Percentiles rank a stretch among this genome's conserved stretches.
Conservation (phyloP, 1,140 invertebrate genomes). For the Probaryconus sp. region DNA sequence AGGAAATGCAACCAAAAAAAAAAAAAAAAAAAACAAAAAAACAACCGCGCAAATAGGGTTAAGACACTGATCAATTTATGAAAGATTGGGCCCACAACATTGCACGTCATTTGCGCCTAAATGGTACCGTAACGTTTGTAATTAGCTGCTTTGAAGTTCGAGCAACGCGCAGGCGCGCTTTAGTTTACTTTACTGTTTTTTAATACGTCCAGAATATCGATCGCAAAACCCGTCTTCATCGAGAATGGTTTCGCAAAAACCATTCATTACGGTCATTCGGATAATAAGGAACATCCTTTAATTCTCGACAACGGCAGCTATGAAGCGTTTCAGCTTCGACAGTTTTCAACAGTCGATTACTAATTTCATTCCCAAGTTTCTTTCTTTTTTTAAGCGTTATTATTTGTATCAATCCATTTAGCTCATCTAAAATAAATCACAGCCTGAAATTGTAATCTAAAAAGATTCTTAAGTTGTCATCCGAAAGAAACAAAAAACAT, state of each 20-base stretch:
- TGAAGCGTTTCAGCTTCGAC: too few relatives aligned
- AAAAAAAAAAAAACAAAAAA: slow-evolving; percentile 33
- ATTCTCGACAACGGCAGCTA: slow-evolving; percentile 10
- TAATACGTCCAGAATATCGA: slow-evolving; percentile 50
- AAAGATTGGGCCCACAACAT: slow-evolving; percentile 12
- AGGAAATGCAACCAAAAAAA: too few relatives aligned
- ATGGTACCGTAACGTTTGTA: slow-evolving; percentile 35
- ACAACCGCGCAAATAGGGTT: slow-evolving; percentile 36
- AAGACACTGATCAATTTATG: slow-evolving; percentile 36
- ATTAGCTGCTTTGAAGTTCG: slow-evolving; percentile 33
- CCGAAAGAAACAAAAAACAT: too few relatives aligned
- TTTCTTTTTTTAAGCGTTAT: slow-evolving; percentile 7
- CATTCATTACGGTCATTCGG: slow-evolving; percentile 40
- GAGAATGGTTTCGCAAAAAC: slow-evolving; percentile 42
- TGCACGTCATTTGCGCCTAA: slow-evolving; percentile 28
- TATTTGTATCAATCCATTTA: too few relatives aligned
- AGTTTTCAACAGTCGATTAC: slow-evolving; percentile 17
- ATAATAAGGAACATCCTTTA: slow-evolving; percentile 42
- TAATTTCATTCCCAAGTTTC: slow-evolving; percentile 38
- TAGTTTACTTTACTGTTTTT: slow-evolving; percentile 57
- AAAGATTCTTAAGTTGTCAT: too few relatives aligned
- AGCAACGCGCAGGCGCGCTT: slow-evolving; percentile 36
- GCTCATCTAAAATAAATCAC: too few relatives aligned
- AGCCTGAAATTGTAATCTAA: too few relatives aligned
- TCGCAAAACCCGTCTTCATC: slow-evolving; percentile 54